These are phyloP conservation scores for Drosophila buzzatii DNA, from an alignment of 2,888 invertebrate genomes.

Conservation along the genomic window DNA sequence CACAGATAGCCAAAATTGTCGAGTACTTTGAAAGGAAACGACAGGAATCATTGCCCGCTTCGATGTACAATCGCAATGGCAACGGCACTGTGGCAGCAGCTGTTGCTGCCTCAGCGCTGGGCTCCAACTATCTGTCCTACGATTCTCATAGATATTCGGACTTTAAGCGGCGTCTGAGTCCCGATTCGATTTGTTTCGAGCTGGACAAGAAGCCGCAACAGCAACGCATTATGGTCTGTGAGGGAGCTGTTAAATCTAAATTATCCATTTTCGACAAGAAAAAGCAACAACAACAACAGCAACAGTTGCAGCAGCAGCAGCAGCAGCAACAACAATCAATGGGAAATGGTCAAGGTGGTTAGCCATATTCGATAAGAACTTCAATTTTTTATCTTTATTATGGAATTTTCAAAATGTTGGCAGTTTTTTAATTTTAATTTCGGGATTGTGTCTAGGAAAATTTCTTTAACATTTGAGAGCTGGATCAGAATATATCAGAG, in stretches of 20 bases:
- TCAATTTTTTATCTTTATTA: constrained; percentile 24
- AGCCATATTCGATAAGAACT: constrained; percentile 24
- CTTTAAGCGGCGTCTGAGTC: constrained; percentile 81
- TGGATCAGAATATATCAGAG: constrained; percentile 24
- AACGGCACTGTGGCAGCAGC: constrained; percentile 81
- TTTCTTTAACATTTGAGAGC: constrained; percentile 17
- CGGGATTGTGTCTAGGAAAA: constrained; percentile 14
- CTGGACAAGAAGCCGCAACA: constrained; percentile 86
- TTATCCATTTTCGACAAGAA: constrained; percentile 93
- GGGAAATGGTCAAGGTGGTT: constrained; percentile 42
- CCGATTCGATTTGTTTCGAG: constrained; percentile 84
- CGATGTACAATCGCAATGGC: constrained; percentile 63
- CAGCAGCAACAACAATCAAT: constrained; percentile 31
- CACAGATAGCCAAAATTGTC: constrained; percentile 93
- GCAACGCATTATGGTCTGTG: constrained; percentile 91
- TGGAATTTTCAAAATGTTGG: constrained; percentile 29
- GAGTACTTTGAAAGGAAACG: constrained; percentile 95
- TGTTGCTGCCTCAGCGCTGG: constrained; percentile 82
- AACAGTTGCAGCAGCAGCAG: constrained; percentile 74
- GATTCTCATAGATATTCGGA: constrained; percentile 82
- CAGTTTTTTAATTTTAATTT: constrained; percentile 26
- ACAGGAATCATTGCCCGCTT: constrained; percentile 83
- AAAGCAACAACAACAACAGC: constrained; percentile 70
- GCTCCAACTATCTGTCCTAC: constrained; percentile 82
- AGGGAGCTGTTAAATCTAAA: constrained; percentile 94